Evolutionary conservation across 2,113 vertebrate species (phyloP), one percentile per base, ranked within the genome.

Genomic region (Xyliphius kryptos): DNA sequence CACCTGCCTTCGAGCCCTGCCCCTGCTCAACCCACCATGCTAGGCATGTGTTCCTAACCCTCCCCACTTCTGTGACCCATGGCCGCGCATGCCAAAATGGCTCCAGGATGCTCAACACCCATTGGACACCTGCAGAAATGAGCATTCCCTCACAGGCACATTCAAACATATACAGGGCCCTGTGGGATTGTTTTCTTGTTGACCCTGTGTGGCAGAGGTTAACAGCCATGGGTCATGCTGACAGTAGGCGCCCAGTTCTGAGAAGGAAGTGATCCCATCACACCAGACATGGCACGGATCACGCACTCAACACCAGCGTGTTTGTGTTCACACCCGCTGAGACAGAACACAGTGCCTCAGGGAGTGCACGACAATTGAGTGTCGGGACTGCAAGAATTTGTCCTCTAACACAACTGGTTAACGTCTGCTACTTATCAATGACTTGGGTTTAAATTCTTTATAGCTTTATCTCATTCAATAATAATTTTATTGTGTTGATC

Each of bases 91-190:
- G 89, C 81, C 52, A 76, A 69, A 74, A 80, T 77, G 81, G 40
- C 44, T 79, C 87, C 85, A 70, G 83, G 88, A 83, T 78, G 80
- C 77, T 85, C 85, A 82, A 81, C 83, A 80, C 80, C 68, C 8
- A 63, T 17, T 77, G 72, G 82, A 89, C 92, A 96, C 93, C 92
- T 96, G 93, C 77, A 83, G 77, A 80, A 71, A 83, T 83, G 80
- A 84, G 86, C 74, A 71, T 74, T 75, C 60, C 19, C 43, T 36
- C 19, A 56, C 43, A 37, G 38, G 13, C 20, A 13, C 63, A 66
- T 67, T 53, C 67, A 55, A 71, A 57, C n/a, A n/a, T 63, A 76
- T 64, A 65, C 74, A 55, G 37, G 51, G 32, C 66, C 62, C 70
- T 76, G 59, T 76, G 67, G 56, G 63, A 51, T 67, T 69, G 67